A percentile compares a stretch with the other conserved stretches of the same genome.
phyloP scores from a whole-genome alignment of 2,888 invertebrate species.

The Crocallis elinguaria region DNA sequence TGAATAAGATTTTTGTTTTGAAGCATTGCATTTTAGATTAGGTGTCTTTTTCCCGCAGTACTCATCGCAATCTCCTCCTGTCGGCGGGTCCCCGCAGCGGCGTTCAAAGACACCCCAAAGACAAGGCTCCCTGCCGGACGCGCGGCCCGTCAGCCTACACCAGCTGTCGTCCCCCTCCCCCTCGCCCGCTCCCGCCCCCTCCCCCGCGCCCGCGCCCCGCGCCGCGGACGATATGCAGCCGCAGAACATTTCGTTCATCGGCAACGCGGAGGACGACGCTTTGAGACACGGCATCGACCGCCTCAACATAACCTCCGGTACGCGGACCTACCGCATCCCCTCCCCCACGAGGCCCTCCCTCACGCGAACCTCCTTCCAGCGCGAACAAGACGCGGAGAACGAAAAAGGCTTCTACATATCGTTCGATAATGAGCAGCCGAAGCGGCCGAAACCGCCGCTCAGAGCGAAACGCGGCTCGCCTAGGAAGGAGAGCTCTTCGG shows the following conservation, averaged over 20 bases:
- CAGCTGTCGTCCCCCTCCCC: conserved; percentile 85
- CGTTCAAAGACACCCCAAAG: conserved; percentile 81
- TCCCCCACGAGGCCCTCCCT: conserved; percentile 92
- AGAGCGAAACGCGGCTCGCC: conserved; percentile 90
- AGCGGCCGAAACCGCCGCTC: conserved; percentile 94
- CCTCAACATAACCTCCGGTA: conserved; percentile 94
- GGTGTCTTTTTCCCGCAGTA: conserved; percentile 72
- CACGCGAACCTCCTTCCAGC: conserved; percentile 88
- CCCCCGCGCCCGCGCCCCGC: conserved; percentile 78
- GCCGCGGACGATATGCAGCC: conserved; percentile 95
- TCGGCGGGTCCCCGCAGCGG: conserved; percentile 59
- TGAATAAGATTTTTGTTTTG: too few species aligned
- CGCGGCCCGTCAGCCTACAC: conserved; percentile 76
- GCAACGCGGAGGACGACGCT: conserved; percentile 86
- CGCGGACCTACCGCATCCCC: conserved; percentile 94
- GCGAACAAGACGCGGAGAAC: conserved; percentile 62
- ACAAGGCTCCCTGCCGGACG: conserved; percentile 79
- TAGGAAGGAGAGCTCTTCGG: conserved; percentile 87
- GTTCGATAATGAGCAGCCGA: conserved; percentile 95
- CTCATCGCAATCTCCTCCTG: conserved; percentile 77
- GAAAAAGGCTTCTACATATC: conserved; percentile 97
- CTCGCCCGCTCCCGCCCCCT: conserved; percentile 78
- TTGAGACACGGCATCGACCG: conserved; percentile 88
- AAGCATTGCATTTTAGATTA: too few species aligned
- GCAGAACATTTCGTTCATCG: conserved; percentile 96